Evolutionary conservation across 2,113 vertebrate species (phyloP), one percentile per base, ranked within the genome.

Genomic region (Donacobius atricapilla): DNA sequence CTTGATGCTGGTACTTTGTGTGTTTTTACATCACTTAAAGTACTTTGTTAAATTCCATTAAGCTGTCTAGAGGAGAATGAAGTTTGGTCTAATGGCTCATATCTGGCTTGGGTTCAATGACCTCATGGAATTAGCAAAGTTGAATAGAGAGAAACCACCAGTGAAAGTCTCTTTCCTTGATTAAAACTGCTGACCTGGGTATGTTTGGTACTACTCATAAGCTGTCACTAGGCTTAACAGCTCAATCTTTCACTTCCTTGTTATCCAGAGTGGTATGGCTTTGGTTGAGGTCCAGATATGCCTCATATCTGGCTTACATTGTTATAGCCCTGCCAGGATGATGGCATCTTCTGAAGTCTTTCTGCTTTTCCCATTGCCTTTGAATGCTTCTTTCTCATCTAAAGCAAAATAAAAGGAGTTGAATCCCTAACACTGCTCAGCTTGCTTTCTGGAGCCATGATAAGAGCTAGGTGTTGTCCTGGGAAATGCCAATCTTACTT

Each of bases 191-290:
- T 86, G 69, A 58, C 51, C 57, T 85, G 54, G 57, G 15, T 61
- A 11, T 73, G 45, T 73, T 92, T 77, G 72, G 71, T 95, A 71
- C 86, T 35, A 47, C 27, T 61, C 45, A 35, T 24, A 44, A 93
- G 14, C 18, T 87, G 42, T 57, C 64, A 56, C 65, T 77, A 27
- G 60, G 35, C 44, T 94, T 83, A 90, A 54, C 2, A 5, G 56
- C 75, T 90, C 89, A 28, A 47, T 94, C 90, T 89, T 93, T 91
- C 69, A 58, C 37, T 90, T 94, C 71, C 54, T 78, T 87, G 51
- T 78, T 71, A 94, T 71, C 68, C 24, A 63, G 37, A 57, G 42
- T 81, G 89, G 72, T 54, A 42, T 91, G 56, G 48, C 31, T 71
- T 78, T 94, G 89, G 76, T 72, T 78, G 77, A 78, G 70, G 22